These are phyloP conservation scores for Astur gentilis DNA, from an alignment of 2,113 vertebrate genomes.

Conservation along the genomic window DNA sequence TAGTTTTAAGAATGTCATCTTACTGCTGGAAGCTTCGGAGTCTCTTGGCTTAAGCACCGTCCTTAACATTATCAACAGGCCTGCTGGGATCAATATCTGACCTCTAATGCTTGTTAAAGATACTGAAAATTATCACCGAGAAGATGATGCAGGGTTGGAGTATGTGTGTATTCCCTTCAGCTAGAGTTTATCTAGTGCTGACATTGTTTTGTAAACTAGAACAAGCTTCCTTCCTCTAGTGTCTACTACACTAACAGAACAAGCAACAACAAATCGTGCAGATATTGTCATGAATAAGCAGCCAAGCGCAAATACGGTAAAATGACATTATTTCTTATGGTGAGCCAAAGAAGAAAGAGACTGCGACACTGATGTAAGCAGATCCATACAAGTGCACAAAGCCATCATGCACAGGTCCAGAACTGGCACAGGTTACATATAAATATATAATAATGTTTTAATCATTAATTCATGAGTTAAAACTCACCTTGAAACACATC, in stretches of 20 bases:
- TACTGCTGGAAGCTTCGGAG: neutral
- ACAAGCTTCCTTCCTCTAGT: neutral
- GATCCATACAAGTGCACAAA: neutral
- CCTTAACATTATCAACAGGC: neutral
- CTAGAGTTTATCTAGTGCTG: neutral
- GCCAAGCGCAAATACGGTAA: neutral
- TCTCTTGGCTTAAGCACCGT: neutral
- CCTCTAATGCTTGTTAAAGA: neutral
- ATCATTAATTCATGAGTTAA: neutral
- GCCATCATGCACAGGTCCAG: neutral
- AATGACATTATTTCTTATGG: neutral
- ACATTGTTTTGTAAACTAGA: neutral
- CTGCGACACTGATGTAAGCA: neutral
- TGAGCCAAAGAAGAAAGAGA: neutral
- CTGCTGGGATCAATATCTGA: neutral
- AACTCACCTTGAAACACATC: neutral
- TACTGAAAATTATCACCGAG: neutral
- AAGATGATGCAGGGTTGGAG: neutral
- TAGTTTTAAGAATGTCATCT: neutral
- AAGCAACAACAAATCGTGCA: neutral
- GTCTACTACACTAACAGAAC: fast-evolving
- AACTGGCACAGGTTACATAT: fast-evolving
- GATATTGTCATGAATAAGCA: neutral
- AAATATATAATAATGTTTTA: neutral
- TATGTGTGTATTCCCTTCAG: neutral